Base-by-base conservation (phyloP, 1,140 invertebrate genomes). In the Sinonovacula constricta region DNA sequence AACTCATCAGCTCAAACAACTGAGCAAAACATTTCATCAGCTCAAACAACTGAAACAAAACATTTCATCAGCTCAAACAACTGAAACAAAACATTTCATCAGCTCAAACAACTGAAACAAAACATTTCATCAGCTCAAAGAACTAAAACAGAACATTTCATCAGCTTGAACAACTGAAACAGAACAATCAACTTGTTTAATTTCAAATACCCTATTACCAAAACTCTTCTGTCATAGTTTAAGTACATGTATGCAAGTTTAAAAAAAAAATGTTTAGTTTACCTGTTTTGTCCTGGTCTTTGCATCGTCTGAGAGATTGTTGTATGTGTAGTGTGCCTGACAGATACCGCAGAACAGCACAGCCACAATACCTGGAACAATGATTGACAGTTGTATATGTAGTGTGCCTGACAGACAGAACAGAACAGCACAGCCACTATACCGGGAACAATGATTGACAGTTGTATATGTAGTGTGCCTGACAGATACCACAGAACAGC, bases 271-370 rank as follows among this genome's bases (percentile, higher is more conserved):
- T 3, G 2, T 28, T 63, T 2, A 1, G 53, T 65, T 81, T 69
- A 93, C 92, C 84, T 93, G 91, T 90, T 99, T 99, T 14, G 98
- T 99, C 74, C 97, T 93, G 70, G 94, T 93, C 81, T 97, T 94
- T 0, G 98, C 98, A 79, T 94, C 93, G 57, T 93, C 92, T 2
- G 97, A 98, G 31, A 99, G 92, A 92, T 99, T 99, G 92, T 99
- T 99, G 92, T 97, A 99, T 0, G 98, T 99, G 89, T 99, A 99
- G 92, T 99, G 98, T 49, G 98, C 98, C 92, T 99, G 98, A 86
- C 97, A 99, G 82, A 99, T 99, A 30, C 98, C 98, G 92, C 98
- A 99, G 91, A 99, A 99, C 60, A 99, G 90, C 0, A 99, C 97
- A 77, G 98, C 96, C 60, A 91, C 90, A 83, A 91, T 93, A 94